Base-by-base conservation (phyloP, 2,888 invertebrate species). In the Fabriciana adippe region DNA sequence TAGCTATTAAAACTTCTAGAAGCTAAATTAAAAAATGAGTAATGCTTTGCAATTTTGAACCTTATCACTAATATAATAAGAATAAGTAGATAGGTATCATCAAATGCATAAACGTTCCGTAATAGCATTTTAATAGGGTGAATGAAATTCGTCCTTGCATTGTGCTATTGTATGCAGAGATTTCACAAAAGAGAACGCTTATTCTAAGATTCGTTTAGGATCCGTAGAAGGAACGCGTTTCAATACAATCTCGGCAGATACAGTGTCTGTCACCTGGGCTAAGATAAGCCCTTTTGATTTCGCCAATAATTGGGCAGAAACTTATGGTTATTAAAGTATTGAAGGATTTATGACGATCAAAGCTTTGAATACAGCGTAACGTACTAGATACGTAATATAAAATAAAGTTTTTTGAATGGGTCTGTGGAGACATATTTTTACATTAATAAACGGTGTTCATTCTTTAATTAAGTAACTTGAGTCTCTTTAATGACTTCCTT, bases 131-230 rank as follows among this genome's bases (percentile, higher is more conserved):
- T 90, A 90, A 90, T 90, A 84, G 82, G 84, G 84, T 83, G 87
- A 85, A 85, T 84, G 82, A 87, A 88, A 88, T 82, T 84, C 88
- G 89, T 88, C 91, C 91, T 90, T 91, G 89, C 86, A 80, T 90
- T 90, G 90, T 90, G 78, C 88, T 75, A 89, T 91, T 90, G 90
- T 89, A 75, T 80, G 79, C 75, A 74, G 76, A 79, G 83, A 84
- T 79, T 78, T 80, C 79, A 85, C 85, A 84, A 87, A 86, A 85
- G 83, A 79, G 85, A 87, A 85, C 87, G 87, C 85, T 80, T 71
- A 62, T 84, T 84, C 83, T 81, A 78, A 80, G 77, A 81, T 80
- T 80, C 79, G 80, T 80, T 79, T 78, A 76, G 74, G 77, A 78
- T 77, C 77, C 74, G 68, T 70, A 74, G 71, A 77, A 79, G 76